Conservation (phyloP, 92 coral and sea anemone genomes). For the Bergia puertoricense region DNA sequence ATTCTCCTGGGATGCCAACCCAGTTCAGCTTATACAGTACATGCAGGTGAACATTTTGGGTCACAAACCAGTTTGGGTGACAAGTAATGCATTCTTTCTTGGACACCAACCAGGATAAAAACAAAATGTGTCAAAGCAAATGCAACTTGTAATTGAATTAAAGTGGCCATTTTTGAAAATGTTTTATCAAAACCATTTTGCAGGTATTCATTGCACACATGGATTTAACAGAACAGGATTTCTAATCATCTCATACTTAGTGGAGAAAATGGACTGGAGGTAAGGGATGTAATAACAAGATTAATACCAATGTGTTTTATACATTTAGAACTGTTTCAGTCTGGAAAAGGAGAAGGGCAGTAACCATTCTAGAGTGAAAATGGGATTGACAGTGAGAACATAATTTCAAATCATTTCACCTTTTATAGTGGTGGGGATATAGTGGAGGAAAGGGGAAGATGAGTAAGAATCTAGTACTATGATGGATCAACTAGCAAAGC, state of each 20-base stretch:
- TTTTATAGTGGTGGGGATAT: too few relatives aligned
- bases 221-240: conserved; percentile 98
- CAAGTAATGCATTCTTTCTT: not conserved
- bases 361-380: too few relatives aligned
- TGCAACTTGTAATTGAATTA: not conserved
- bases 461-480: too few relatives aligned
- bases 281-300: not conserved
- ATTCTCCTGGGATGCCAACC: not conserved
- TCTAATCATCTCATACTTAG: conserved; percentile 83
- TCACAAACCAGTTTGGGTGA: not conserved
- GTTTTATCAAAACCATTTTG: not conserved
- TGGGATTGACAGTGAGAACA: too few relatives aligned
- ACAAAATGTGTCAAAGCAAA: not conserved
- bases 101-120: not conserved
- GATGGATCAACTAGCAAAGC: too few relatives aligned
- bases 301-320: too few relatives aligned
- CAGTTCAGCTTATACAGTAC: not conserved
- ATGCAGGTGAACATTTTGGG: not conserved
- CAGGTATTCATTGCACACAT: conserved; percentile 98
- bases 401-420: too few relatives aligned
- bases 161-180: too few relatives aligned
- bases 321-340: too few relatives aligned
- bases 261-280: conserved; percentile 95
- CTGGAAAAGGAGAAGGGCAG: too few relatives aligned
- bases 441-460: too few relatives aligned